Evolutionary conservation across 2,888 invertebrate genomes (phyloP), one percentile per base, ranked within the genome.

Genomic region (Dinocampus coccinellae): DNA sequence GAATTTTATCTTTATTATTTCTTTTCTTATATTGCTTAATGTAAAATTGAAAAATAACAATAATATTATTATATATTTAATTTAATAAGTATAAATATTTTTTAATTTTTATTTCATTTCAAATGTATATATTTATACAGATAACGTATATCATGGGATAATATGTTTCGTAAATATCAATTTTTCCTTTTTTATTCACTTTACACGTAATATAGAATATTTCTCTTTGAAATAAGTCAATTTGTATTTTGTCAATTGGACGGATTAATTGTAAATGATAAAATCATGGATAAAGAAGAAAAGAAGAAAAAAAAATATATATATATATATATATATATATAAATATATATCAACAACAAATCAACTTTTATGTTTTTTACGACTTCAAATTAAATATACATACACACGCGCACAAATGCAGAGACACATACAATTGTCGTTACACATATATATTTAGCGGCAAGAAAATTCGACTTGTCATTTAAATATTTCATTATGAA

Each of bases 1-100:
- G 9, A 47, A 47, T 39, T 39, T 65, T 39, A 57, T 67, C n/a
- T 34, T 33, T 16, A 52, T 65, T 16, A 55, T 55, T 47, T 53
- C 11, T 36, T 42, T 20, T 55, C 61, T 67, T 64, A 55, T 53
- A 65, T 69, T 60, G n/a, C 70, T 69, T 69, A 72, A 42, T 53
- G 72, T 74, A 76, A 74, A 74, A 74, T 64, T 61, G 34, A 42
- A 47, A n/a, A 69, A 68, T 73, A 71, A 73, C 73, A 69, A 67
- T 73, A 67, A 16, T 20, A 47, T 47, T 16, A 47, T 47, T 1
- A 36, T 47, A 47, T 39, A 39, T 39, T 68, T 61, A 71, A 65
- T 75, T 70, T 71, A 67, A 69, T 73, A 70, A 39, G 75, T 76
- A 76, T 76, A 75, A 77, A 77, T 76, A 77, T 71, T 75, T 74